A percentile compares a stretch with the other conserved stretches of the same genome.
Evolutionary conservation across 2,888 invertebrate genomes (phyloP).

Genomic region (Luffia ferchaultella): DNA sequence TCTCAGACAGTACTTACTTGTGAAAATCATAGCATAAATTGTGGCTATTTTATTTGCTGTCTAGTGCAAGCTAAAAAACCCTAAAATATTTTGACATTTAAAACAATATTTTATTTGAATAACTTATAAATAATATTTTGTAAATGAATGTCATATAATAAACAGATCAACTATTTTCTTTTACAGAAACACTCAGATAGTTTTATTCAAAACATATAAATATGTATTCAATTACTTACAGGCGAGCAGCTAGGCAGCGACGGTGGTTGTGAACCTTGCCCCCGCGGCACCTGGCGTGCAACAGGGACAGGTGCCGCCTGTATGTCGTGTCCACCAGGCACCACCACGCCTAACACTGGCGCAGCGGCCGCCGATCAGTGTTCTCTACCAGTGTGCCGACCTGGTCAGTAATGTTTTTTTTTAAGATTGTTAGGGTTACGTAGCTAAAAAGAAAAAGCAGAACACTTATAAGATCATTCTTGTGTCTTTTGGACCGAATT

Average conservation of each 20-base stretch:
- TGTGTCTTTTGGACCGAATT: background rate
- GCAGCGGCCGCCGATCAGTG: conserved; percentile 89
- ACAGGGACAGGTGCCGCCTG: conserved; percentile 91
- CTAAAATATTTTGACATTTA: no score
- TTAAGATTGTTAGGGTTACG: background rate
- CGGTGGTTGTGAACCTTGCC: conserved; percentile 93
- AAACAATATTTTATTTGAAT: no score
- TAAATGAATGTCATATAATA: no score
- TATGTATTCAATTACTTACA: no score
- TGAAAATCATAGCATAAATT: no score
- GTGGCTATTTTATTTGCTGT: no score
- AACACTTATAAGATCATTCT: background rate
- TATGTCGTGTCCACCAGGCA: conserved; percentile 84
- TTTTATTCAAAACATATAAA: no score
- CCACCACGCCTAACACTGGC: conserved; percentile 88
- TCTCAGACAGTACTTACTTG: no score
- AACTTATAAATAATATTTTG: no score
- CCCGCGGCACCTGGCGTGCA: conserved; percentile 85
- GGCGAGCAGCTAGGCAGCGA: conserved; percentile 87
- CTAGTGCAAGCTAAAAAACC: no score
- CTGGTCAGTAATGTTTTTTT: conserved; percentile 50
- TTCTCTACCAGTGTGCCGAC: conserved; percentile 86
- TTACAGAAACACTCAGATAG: no score
- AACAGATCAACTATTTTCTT: no score
- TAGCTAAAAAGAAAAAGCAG: background rate